Evolutionary conservation across 2,113 vertebrate genomes (phyloP), one percentile per base, ranked within the genome.

Genomic region (Grus americana): DNA sequence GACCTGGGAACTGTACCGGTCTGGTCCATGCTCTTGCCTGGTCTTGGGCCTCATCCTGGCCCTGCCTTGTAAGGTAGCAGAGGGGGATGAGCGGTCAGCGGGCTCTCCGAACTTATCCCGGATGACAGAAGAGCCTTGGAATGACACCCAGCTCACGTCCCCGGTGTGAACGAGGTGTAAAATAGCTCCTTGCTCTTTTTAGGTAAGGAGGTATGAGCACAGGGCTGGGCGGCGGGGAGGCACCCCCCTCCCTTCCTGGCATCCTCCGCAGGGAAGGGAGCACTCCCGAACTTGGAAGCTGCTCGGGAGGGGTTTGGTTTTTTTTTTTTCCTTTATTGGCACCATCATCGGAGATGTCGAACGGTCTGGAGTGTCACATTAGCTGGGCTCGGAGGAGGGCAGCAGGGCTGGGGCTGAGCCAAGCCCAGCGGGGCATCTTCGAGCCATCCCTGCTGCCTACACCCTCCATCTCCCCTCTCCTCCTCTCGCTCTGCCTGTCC

Each of bases 181-280:
- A 96, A 95, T 94, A 94, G 67, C 86, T 86, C 92, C 90, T 91
- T 83, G 95, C 88, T 96, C 88, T 83, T 97, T 93, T 95, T 97
- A 96, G 95, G 92, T 52, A 76, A 92, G 94, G 72, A 90, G 79
- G 75, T 63, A 30, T 61, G 90, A 88, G 71, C 2, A 0, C 8
- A 23, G 58, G 36, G 30, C 50, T 50, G 92, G 59, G 38, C 5
- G 5, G 44, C 2, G 11, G 52, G 76, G 62, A 78, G 59, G 9
- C 30, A 55, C 26, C n/a, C 38, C 6, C 3, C 46, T 87, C 55
- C 55, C 3, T 57, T 92, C 62, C 63, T 86, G 88, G 85, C 49
- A 4, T 71, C 61, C 66, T 86, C 62, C 0, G 0, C 20, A 15
- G 54, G 30, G 61, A 71, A 84, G 21, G 72, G 83, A 90, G 66